Percentiles rank a stretch among this genome's conserved stretches.
Conservation (phyloP, 1,140 invertebrate species). For the Zaprionus inermis region DNA sequence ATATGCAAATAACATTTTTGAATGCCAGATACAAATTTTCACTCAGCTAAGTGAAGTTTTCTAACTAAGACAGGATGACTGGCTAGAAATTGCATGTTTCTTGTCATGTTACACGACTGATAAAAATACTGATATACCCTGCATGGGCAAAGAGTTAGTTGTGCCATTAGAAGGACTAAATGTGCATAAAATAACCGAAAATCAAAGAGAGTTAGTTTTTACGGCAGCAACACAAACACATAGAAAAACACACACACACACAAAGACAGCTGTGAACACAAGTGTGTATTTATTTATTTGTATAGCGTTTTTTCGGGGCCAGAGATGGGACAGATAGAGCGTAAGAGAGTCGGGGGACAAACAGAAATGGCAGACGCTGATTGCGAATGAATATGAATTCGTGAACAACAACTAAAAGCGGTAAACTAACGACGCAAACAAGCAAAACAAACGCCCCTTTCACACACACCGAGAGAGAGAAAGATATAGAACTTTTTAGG, state of each 20-base stretch:
- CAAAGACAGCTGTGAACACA: neutral
- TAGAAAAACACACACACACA: neutral
- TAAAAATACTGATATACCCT: too few species aligned
- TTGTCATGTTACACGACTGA: too few species aligned
- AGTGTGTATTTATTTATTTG: constrained; percentile 16
- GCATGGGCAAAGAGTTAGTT: neutral
- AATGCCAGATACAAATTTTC: too few species aligned
- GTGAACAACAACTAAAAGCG: constrained; percentile 43
- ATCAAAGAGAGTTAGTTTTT: constrained; percentile 9
- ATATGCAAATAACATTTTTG: too few species aligned
- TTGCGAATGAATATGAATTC: constrained; percentile 53
- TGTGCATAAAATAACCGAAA: constrained; percentile 1
- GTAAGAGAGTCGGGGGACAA: neutral
- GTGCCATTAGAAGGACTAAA: neutral
- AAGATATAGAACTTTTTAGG: constrained; percentile 33
- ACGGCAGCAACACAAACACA: neutral
- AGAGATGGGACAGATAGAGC: neutral
- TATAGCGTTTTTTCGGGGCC: neutral
- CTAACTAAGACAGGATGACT: too few species aligned
- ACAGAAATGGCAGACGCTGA: constrained; percentile 37
- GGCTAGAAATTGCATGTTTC: too few species aligned
- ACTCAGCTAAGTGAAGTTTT: too few species aligned
- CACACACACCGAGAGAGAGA: constrained; percentile 7
- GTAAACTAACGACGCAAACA: constrained; percentile 39
- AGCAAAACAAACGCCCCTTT: constrained; percentile 29